Evolutionary conservation across 2,113 vertebrate species (phyloP), one percentile per base, ranked within the genome.

Genomic region (Pholis gunnellus): DNA sequence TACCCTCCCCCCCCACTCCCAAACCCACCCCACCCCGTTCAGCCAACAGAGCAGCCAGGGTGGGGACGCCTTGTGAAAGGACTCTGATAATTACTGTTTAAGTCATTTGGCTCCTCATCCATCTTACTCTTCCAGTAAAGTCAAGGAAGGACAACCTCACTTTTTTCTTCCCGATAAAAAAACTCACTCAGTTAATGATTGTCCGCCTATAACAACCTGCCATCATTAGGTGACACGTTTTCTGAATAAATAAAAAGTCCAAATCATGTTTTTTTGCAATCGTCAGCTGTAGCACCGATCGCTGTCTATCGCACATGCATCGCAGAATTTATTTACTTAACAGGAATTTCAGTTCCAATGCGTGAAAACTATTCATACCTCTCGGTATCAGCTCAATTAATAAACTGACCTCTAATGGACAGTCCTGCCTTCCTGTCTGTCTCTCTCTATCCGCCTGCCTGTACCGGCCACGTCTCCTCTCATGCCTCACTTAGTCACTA

Each of bases 401-500:
- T 60, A 65, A 85, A 74, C 60, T 82, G 83, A 87, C 74, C 83
- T 74, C 46, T 79, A 68, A 83, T 78, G 76, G 82, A 82, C 77
- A 9, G 59, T 63, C 74, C 42, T 66, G 63, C 63, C 75, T 77
- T 79, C 14, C 75, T 80, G 48, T 72, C 74, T 59, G 29, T 71
- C 69, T 83, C 17, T 80, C 78, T 25, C 25, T 71, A 40, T 78
- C 56, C 38, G 54, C 60, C 74, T n/a, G 77, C 65, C 75, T 84
- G 75, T 78, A 74, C 67, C 17, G 64, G 82, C 87, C 82, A 87
- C 84, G 65, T 92, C 89, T 91, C 79, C 75, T 82, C 87, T 93
- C 93, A 87, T 72, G 87, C 90, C 72, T 91, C 92, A 91, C 91
- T 93, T 91, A 90, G 92, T 94, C 92, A 94, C 79, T 60, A 85